These are phyloP conservation scores for Scopus umbretta DNA, from an alignment of 2,113 vertebrate genomes.

Conservation along the genomic window DNA sequence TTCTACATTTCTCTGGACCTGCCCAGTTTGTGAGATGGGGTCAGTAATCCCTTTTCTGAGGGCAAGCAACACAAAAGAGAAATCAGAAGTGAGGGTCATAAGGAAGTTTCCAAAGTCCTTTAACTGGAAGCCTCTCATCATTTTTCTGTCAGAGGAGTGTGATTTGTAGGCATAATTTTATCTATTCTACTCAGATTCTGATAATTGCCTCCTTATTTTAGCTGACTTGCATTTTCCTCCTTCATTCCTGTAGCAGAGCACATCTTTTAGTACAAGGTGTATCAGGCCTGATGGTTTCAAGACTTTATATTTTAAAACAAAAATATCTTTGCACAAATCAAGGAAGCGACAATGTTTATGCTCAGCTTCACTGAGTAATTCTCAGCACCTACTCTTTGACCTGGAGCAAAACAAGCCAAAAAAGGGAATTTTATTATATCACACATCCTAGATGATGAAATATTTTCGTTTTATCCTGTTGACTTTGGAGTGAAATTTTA, in stretches of 20 bases:
- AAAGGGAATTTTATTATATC: background rate
- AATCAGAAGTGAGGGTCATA: background rate
- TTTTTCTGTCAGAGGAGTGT: background rate
- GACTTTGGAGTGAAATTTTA: background rate
- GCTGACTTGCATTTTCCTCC: background rate
- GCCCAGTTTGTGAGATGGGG: background rate
- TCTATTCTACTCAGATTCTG: background rate
- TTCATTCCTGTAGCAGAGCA: background rate
- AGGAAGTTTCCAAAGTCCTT: background rate
- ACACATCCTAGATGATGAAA: background rate
- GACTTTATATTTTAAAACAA: background rate
- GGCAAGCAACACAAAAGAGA: background rate
- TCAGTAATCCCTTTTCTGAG: background rate
- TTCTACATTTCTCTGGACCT: background rate
- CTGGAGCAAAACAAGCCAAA: background rate
- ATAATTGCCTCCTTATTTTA: background rate
- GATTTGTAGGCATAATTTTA: background rate
- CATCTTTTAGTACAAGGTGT: background rate
- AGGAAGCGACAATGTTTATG: background rate
- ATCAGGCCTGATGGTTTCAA: background rate
- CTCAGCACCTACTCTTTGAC: background rate
- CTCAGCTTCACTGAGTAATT: background rate
- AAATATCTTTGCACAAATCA: background rate
- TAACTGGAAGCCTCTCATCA: background rate
- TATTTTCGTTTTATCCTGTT: background rate